Percentiles rank a stretch among this genome's conserved stretches.
These are phyloP conservation scores for Grallaria varia DNA, from an alignment of 2,113 vertebrate species.

Conservation along the genomic window DNA sequence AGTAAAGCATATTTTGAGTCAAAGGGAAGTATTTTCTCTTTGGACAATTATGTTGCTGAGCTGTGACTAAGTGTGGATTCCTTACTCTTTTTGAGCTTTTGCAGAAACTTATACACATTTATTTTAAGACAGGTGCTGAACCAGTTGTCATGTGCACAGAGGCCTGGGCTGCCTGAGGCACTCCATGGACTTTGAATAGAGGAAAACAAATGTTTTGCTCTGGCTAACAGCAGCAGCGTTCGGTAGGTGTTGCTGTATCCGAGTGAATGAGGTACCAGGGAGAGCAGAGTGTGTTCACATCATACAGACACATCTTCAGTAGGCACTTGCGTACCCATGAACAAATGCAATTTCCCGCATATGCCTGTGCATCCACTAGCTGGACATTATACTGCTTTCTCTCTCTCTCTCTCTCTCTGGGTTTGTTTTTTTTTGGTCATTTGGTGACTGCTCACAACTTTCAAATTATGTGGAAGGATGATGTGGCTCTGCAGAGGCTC, in stretches of 20 bases:
- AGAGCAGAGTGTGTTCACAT: neutral
- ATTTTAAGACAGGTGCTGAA: neutral
- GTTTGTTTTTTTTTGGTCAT: neutral
- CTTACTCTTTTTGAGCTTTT: neutral
- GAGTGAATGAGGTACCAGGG: neutral
- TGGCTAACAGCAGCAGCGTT: neutral
- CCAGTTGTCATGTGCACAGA: neutral
- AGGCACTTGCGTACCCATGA: neutral
- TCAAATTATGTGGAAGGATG: neutral
- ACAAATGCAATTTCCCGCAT: neutral
- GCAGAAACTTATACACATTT: neutral
- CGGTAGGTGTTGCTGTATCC: neutral
- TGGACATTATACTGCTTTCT: neutral
- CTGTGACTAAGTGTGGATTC: neutral
- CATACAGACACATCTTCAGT: neutral
- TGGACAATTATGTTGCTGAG: neutral
- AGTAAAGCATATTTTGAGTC: neutral
- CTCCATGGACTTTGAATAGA: accelerated
- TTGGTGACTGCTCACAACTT: neutral
- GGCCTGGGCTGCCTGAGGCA: neutral
- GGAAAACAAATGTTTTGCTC: neutral
- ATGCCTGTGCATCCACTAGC: neutral
- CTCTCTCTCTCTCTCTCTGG: too few relatives aligned
- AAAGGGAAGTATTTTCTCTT: neutral
- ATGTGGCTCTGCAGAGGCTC: neutral